Percentiles rank a stretch among this genome's conserved stretches.
These are phyloP conservation scores for Percopsis omiscomaycus DNA, from an alignment of 2,797 vertebrate genomes.

Conservation along the genomic window DNA sequence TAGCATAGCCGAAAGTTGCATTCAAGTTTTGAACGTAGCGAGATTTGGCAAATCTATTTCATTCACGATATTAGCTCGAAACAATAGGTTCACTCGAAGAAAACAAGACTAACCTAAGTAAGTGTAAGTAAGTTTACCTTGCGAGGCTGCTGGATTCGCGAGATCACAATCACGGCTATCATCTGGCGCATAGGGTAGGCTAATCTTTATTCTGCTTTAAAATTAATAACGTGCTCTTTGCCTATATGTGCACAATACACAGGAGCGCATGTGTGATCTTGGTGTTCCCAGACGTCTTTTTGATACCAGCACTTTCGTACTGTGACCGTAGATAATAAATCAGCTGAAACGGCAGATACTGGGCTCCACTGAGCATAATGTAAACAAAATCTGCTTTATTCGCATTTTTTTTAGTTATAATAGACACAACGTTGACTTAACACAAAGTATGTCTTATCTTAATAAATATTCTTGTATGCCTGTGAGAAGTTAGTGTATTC, in stretches of 20 bases:
- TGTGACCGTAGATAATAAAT: constrained; percentile 44
- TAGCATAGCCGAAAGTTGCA: too few species aligned
- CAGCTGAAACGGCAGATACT: constrained; percentile 45
- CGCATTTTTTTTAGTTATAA: not conserved
- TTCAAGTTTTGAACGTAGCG: too few species aligned
- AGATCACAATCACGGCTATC: too few species aligned
- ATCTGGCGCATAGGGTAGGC: too few species aligned
- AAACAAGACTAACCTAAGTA: not conserved
- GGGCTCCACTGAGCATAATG: constrained; percentile 1
- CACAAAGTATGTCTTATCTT: too few species aligned
- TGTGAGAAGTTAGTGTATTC: not conserved
- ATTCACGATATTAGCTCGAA: too few species aligned
- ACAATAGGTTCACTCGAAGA: too few species aligned
- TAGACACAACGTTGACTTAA: not conserved
- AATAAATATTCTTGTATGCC: too few species aligned
- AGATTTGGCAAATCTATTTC: too few species aligned
- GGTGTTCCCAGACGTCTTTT: constrained; percentile 16
- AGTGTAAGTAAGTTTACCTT: too few species aligned
- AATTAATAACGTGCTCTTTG: not conserved
- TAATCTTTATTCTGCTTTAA: too few species aligned
- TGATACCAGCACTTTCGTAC: constrained; percentile 43
- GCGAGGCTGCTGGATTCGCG: too few species aligned
- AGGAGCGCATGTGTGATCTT: not conserved
- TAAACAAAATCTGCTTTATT: constrained; percentile 26
- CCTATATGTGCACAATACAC: not conserved